Base-by-base conservation (phyloP, 2,888 invertebrate genomes). In the Ophioninae sp. region DNA sequence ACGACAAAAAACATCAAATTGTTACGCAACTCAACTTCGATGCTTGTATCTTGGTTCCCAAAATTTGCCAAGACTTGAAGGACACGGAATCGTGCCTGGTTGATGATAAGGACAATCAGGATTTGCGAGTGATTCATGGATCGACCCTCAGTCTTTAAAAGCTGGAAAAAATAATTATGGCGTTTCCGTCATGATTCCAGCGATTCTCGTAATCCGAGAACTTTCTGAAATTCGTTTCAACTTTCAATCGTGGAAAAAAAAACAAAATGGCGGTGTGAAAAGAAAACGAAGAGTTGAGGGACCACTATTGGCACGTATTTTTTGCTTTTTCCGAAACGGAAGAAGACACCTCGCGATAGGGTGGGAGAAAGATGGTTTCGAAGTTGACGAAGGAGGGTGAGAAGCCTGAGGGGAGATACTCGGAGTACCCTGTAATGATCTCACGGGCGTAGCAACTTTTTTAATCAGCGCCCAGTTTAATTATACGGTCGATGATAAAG, bases 391-490 rank as follows among this genome's bases (percentile, higher is more conserved):
- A 67, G 20, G 83, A 75, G 81, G 82, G 78, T 69, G 20, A 78
- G 77, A 82, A 77, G 83, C 74, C 56, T 78, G 59, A 76, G 82
- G 81, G 79, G 71, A 63, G 77, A 77, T 83, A 17, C 80, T 83
- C 82, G 86, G 86, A 90, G 88, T 88, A 82, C 87, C 87, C 89
- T 89, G 90, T 92, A 92, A 92, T 92, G 92, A 92, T 91, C 92
- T 92, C 91, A 91, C 90, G 90, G 89, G 87, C 89, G 88, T 88
- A 89, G 91, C 90, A 92, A 92, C 91, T 92, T 92, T 92, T 92
- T 92, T 92, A 92, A 92, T 92, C 92, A 92, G 91, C 91, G 91
- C 90, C 90, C 89, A 90, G 91, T 92, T 92, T 91, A 92, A 92
- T 92, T 92, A 92, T 91, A 92, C 90, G 91, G 89, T 91, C 91